Conservation (phyloP, 2,888 invertebrate genomes). For the Heliconius ethilla region DNA sequence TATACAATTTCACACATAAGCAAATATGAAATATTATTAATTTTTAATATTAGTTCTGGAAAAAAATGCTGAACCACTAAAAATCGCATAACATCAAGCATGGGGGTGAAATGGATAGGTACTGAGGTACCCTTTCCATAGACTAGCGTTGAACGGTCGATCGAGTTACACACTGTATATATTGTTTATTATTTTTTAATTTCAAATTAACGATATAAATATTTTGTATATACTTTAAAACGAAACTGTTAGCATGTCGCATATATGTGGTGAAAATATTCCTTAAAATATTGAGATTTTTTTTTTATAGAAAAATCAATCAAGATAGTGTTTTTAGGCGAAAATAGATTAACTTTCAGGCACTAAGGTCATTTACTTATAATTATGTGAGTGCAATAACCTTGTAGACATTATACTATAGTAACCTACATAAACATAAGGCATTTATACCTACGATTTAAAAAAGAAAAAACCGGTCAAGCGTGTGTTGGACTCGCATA, state of each 20-base stretch:
- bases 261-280: neutral
- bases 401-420: neutral
- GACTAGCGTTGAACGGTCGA: too few species aligned
- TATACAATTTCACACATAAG: too few species aligned
- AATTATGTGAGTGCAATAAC: neutral
- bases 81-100: too few species aligned
- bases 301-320: neutral
- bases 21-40: too few species aligned
- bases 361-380: neutral
- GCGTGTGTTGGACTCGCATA: too few species aligned
- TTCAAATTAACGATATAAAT: neutral
- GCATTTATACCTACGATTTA: neutral
- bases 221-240: too few species aligned
- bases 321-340: neutral
- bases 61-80: too few species aligned
- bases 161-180: too few species aligned
- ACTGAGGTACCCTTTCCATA: too few species aligned
- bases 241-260: too few species aligned
- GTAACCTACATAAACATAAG: neutral
- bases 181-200: neutral
- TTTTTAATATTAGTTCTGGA: too few species aligned
- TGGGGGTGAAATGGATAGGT: too few species aligned
- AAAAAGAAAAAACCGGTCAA: neutral
- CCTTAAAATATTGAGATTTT: neutral
- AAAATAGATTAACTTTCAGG: neutral